Percentiles rank a stretch among this genome's conserved stretches.
Evolutionary conservation across 2,888 invertebrate genomes (phyloP).

Genomic region (Capitulum mitella): DNA sequence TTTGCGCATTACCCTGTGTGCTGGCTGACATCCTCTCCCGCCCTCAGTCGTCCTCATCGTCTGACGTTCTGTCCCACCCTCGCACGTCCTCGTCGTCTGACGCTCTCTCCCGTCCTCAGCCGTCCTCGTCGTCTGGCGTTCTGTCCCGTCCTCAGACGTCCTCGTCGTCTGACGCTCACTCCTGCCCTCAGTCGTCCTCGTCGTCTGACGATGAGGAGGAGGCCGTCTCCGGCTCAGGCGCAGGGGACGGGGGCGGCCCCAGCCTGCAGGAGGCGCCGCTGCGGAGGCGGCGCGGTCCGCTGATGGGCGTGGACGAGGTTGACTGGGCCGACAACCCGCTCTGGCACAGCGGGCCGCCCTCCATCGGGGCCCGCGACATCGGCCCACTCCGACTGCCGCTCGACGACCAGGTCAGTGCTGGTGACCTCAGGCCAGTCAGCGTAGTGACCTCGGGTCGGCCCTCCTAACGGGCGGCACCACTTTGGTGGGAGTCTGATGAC

Average conservation of each 20-base stretch:
- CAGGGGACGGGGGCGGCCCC: too few species aligned
- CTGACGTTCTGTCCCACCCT: neutral
- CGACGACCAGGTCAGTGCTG: neutral
- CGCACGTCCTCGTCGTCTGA: neutral
- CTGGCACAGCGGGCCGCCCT: conserved; percentile 3
- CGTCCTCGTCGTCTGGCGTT: neutral
- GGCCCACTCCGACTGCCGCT: neutral
- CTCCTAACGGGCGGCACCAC: too few species aligned
- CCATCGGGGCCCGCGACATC: conserved; percentile 2
- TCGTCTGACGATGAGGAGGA: neutral
- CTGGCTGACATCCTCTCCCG: too few species aligned
- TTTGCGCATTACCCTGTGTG: too few species aligned
- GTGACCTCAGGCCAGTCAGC: neutral
- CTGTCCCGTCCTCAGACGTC: too few species aligned
- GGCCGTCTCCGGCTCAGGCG: too few species aligned
- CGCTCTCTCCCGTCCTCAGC: neutral
- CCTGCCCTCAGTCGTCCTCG: neutral
- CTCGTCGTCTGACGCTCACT: too few species aligned
- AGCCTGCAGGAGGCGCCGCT: neutral
- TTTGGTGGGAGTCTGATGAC: too few species aligned
- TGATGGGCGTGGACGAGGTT: neutral
- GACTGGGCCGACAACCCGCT: conserved; percentile 9
- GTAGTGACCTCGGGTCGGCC: neutral
- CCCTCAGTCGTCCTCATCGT: neutral
- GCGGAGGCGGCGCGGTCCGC: neutral